A percentile compares a stretch with the other conserved stretches of the same genome.
These are phyloP conservation scores for Clarias macrocephalus DNA, from an alignment of 2,113 vertebrate species.

Conservation along the genomic window DNA sequence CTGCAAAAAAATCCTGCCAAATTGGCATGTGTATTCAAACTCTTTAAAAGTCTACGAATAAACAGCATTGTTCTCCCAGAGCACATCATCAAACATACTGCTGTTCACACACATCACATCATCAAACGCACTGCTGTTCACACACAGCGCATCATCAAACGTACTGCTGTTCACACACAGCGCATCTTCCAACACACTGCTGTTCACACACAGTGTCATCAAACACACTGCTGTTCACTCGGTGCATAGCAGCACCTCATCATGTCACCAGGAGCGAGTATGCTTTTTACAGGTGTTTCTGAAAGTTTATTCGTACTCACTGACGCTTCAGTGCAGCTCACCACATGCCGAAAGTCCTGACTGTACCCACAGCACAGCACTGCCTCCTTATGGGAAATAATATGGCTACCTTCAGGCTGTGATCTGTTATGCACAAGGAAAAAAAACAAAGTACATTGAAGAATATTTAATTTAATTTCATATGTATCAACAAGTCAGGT, in stretches of 20 bases:
- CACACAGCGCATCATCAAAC: background rate
- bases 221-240: background rate
- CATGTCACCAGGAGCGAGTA: background rate
- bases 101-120: background rate
- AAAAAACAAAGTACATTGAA: background rate
- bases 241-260: background rate
- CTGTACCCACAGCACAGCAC: constrained; percentile 75
- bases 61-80: background rate
- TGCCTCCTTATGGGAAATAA: constrained; percentile 74
- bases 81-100: background rate
- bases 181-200: background rate
- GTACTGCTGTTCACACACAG: background rate
- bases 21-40: background rate
- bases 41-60: background rate
- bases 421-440: constrained; percentile 57
- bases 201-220: background rate
- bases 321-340: constrained; percentile 78
- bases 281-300: background rate
- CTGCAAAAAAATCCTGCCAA: background rate
- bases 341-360: constrained; percentile 73
- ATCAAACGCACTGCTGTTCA: background rate
- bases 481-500: background rate
- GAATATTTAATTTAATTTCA: background rate
- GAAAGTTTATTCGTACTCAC: constrained; percentile 65
- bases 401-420: constrained; percentile 53